phyloP scores from a whole-genome alignment of 2,888 invertebrate genomes.

The Sycophila texana region DNA sequence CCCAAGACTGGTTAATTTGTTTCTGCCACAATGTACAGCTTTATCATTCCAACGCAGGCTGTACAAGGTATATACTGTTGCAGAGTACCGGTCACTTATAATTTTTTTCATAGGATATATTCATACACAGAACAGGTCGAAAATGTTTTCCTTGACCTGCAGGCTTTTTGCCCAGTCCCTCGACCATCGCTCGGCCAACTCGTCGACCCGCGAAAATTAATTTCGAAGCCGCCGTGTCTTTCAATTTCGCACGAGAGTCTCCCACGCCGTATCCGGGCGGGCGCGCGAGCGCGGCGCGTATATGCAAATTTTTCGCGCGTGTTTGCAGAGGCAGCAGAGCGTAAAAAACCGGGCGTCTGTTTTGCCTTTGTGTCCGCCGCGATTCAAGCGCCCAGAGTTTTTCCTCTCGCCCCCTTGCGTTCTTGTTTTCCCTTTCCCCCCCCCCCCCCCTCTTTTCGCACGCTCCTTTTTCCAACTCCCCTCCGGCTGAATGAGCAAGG shows the following conservation, averaged over 20 bases:
- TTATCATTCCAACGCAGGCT: too few relatives aligned
- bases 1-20: too few relatives aligned
- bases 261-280: neutral
- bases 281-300: neutral
- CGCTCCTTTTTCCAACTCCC: neutral
- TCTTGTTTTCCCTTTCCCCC: neutral
- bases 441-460: too few relatives aligned
- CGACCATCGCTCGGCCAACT: neutral
- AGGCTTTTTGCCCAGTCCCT: neutral
- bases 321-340: constrained; percentile 6
- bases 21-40: too few relatives aligned
- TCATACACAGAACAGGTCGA: too few relatives aligned
- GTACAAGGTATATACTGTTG: too few relatives aligned
- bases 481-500: neutral
- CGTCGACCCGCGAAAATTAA: neutral
- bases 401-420: neutral
- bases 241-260: neutral
- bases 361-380: constrained; percentile 3
- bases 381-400: neutral
- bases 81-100: too few relatives aligned
- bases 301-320: constrained; percentile 21
- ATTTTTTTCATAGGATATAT: too few relatives aligned
- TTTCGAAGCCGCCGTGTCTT: neutral
- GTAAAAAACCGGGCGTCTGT: constrained; percentile 15
- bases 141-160: too few relatives aligned